Percentiles rank a stretch among this genome's conserved stretches.
phyloP scores from a whole-genome alignment of 2,888 invertebrate genomes.

The Caenorhabditis sinica region DNA sequence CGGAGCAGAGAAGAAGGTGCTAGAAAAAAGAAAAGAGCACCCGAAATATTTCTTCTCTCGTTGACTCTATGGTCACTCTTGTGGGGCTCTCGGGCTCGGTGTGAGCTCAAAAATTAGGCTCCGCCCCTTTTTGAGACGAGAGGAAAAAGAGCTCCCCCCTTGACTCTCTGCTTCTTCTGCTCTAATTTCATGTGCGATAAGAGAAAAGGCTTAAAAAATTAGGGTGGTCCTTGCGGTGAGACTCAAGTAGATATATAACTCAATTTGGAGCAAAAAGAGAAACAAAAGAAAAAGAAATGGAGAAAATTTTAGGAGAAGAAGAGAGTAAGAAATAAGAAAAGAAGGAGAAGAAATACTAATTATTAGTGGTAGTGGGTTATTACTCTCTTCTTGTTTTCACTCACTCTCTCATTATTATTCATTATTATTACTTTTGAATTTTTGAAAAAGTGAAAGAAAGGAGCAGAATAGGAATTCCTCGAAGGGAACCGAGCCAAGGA shows the following conservation, averaged over 20 bases:
- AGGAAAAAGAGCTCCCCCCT: no score
- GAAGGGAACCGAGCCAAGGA: no score
- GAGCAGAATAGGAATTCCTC: neutral
- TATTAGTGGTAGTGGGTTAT: conserved; percentile 7
- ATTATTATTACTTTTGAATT: no score
- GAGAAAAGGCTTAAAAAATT: conserved; percentile 1
- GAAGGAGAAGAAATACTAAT: conserved; percentile 17
- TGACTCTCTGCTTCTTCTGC: no score
- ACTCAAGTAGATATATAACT: neutral
- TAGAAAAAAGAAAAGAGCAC: conserved; percentile 9
- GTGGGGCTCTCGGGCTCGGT: no score
- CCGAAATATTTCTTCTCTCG: conserved; percentile 1
- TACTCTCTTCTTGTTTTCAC: conserved; percentile 16
- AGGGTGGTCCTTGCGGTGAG: neutral
- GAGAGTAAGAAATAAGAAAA: conserved; percentile 15
- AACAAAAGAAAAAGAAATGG: no score
- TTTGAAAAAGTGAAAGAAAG: neutral
- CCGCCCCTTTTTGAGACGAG: neutral
- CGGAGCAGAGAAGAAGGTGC: conserved; percentile 6
- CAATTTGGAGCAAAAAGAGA: neutral
- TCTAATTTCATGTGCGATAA: no score
- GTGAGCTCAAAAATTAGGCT: conserved; percentile 1
- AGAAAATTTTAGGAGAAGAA: neutral
- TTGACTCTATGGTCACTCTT: conserved; percentile 12
- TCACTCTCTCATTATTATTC: conserved; percentile 1